phyloP scores from a whole-genome alignment of 2,797 vertebrate genomes.

The Coregonus ussuriensis region DNA sequence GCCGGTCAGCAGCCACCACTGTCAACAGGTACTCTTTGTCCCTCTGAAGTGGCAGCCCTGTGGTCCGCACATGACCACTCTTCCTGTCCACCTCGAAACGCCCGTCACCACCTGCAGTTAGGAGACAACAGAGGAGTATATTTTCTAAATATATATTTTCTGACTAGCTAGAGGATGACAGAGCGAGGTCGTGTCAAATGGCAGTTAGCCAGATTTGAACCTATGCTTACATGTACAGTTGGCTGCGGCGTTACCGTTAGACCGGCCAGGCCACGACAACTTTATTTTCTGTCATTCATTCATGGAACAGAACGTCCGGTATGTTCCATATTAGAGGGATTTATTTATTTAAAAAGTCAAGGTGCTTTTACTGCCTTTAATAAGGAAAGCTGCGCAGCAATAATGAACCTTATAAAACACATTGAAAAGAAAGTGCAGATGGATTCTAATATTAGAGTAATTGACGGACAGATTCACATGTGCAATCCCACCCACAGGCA shows the following conservation, averaged over 20 bases:
- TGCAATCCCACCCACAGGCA: background rate
- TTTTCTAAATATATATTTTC: background rate
- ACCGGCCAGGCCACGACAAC: too few species aligned
- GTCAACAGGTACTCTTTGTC: constrained; percentile 84
- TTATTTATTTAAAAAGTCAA: background rate
- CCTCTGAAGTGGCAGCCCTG: constrained; percentile 80
- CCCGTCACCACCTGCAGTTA: constrained; percentile 78
- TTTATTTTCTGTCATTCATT: too few species aligned
- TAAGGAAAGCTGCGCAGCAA: background rate
- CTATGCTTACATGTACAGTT: background rate
- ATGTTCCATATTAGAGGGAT: background rate
- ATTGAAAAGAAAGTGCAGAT: background rate
- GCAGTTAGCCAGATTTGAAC: background rate
- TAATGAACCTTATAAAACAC: background rate
- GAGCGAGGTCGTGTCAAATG: background rate
- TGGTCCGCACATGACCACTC: constrained; percentile 82
- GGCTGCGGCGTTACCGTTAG: background rate
- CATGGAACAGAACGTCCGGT: too few species aligned
- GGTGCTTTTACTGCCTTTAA: background rate
- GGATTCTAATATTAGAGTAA: background rate
- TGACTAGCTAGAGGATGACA: background rate
- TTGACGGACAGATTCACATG: background rate
- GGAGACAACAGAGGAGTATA: background rate
- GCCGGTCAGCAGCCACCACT: constrained; percentile 80
- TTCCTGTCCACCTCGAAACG: constrained; percentile 86